Base-by-base conservation (phyloP, 2,888 invertebrate genomes). In the Cerastoderma edule region DNA sequence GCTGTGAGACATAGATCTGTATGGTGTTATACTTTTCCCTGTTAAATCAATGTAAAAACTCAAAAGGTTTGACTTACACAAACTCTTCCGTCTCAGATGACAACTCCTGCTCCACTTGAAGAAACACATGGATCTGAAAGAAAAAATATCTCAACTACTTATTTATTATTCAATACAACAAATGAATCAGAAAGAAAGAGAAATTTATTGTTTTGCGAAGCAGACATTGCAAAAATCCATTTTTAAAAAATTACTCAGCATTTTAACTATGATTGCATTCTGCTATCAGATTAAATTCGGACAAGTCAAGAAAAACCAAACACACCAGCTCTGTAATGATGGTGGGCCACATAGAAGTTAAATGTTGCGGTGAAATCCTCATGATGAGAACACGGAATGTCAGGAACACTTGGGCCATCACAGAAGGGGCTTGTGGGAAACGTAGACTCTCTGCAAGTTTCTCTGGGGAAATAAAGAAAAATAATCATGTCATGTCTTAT, bases 281-380 rank as follows among this genome's bases (percentile, higher is more conserved):
- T 22, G 27, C 16, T 27, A 54, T n/a, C 24, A 54, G 1, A 4
- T 24, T 22, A 16, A 27, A 2, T 2, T 8, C 54, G 19, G 54
- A 54, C 19, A 22, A 54, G 13, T 54, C 54, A 22, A 54, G 13
- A 24, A 22, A 16, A 54, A 54, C 24, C 19, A 6, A 24, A 60
- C 60, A 1, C n/a, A 94, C 96, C 95, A 97, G 95, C 94, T 98
- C 97, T 64, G 96, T 96, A 84, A 98, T 96, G 88, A 98, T 96
- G 64, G 96, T 96, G 8, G 97, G 97, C 98, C 98, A 98, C 69
- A 98, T 94, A 0, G 97, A 96, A 19, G 96, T 96, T 10, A 98
- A 95, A 88, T 96, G 96, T 84, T 96, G 95, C 0, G 96, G 95
- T 1, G 97, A 96, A 95, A 97, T 96, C 83, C 97, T 94, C 77